Evolutionary conservation across 2,113 vertebrate genomes (phyloP), one percentile per base, ranked within the genome.

Genomic region (Carassius auratus): DNA sequence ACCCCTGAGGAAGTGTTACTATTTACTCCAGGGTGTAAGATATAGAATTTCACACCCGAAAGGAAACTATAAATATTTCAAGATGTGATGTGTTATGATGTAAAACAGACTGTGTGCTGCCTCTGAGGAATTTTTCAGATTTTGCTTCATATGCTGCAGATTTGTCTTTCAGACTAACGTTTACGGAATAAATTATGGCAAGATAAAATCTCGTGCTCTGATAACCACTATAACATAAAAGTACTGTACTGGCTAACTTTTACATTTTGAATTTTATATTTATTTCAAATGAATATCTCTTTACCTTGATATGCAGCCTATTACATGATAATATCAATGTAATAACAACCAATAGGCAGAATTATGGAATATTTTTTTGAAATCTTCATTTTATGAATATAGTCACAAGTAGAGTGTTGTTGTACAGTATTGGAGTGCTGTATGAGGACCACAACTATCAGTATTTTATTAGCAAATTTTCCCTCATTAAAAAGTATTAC

Each of bases 1-100:
- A 86, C 86, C 91, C 90, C 88, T 62, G 90, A 83, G 89, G 90
- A 92, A 92, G 92, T 75, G 26, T 81, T 84, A 17, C 52, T 19
- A 55, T 69, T 74, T 50, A 85, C 87, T 89, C 86, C 89, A 89
- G 91, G 88, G 92, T 88, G 86, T 59, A 66, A 69, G 42, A 82
- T 21, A 83, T 52, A 42, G 55, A 61, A 73, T 68, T 57, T 76
- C 74, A 36, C 26, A 64, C 62, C 73, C 62, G 30, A 15, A 42
- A n/a, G 59, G 80, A 48, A 76, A 74, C 50, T 12, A 81, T 76
- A 71, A 76, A 88, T 84, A 86, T 86, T 84, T 26, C 81, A 42
- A 75, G 66, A 75, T 71, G 66, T 23, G 23, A 36, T 9, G 23
- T 36, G 71, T 85, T 88, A 77, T 86, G 86, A 90, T 85, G 89